Evolutionary conservation across 2,888 invertebrate species (phyloP).

Genomic region (Sminthurides aquaticus): DNA sequence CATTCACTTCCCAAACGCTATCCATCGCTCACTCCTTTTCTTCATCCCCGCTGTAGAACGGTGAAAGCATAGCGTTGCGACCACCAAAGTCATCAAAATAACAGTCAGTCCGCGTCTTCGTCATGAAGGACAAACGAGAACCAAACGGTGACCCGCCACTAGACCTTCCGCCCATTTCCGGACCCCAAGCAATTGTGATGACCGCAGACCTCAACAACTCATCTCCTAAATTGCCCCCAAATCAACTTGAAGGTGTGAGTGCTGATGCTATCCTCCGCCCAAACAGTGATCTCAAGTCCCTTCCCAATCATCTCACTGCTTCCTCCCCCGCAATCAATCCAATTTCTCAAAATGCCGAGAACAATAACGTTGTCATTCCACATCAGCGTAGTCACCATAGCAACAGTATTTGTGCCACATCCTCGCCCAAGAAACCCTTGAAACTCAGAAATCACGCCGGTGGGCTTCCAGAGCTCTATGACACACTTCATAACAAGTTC

Average conservation of each 20-base stretch:
- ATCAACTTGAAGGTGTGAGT: not conserved
- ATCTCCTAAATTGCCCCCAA: not conserved
- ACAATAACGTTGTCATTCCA: not conserved
- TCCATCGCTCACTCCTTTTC: not conserved
- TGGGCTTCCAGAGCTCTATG: slow-evolving; percentile 38
- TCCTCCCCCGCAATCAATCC: not conserved
- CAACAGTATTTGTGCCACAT: slow-evolving; percentile 13
- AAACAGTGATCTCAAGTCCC: slow-evolving; percentile 10
- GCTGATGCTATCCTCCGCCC: not conserved
- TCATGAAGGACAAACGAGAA: not conserved
- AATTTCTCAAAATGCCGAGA: not conserved
- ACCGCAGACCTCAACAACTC: not conserved
- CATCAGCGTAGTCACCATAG: slow-evolving; percentile 9
- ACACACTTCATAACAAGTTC: slow-evolving; percentile 30
- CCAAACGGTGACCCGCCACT: not conserved
- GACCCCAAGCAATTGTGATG: not conserved
- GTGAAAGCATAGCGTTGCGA: too few species aligned
- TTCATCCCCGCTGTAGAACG: not conserved
- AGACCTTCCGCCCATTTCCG: not conserved
- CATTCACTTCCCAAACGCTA: not conserved
- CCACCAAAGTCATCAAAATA: not conserved
- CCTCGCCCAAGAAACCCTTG: slow-evolving; percentile 33
- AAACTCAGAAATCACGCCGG: slow-evolving; percentile 40
- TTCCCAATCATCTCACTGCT: slow-evolving; percentile 24
- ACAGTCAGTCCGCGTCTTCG: too few species aligned